Base-by-base conservation (phyloP, 2,113 vertebrate species). In the Psettodes erumei region DNA sequence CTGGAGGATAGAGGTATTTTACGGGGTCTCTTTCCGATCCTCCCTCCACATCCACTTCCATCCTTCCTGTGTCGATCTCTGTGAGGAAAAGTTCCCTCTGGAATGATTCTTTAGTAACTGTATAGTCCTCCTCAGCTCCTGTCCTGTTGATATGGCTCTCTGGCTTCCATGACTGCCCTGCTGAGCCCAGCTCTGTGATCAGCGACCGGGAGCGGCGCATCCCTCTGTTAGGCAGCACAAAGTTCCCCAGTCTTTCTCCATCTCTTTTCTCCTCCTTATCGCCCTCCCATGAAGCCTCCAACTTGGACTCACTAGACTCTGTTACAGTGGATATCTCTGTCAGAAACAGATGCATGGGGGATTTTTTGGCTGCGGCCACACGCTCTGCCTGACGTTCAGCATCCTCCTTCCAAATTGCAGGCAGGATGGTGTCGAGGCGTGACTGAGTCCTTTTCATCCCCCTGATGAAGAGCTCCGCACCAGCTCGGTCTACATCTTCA, bases 401-500 rank as follows among this genome's bases (percentile, higher is more conserved):
- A 30, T 95, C 93, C 75, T 95, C 94, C 45, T 88, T 93, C 94
- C 94, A 95, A 68, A 95, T 93, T 35, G 88, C 89, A 0, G 94
- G 94, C 5, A 95, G 90, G 68, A 95, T 94, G 38, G 93, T 94
- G 82, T 93, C 92, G 0, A 95, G 94, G 13, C 94, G 94, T 6
- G 94, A 95, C 86, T 95, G 93, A 48, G 94, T 95, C 77, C 94
- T 89, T 37, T 93, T 95, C 94, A 95, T 95, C 47, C 94, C 94
- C 59, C 94, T 85, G 73, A 87, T 91, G 64, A 94, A 93, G n/a
- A 91, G 75, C 58, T 93, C 93, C 1, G 77, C 25, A 1, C 82
- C 71, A 4, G 72, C 71, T 5, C 93, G 94, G 67, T 94, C 94
- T 50, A 86, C 80, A 18, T 94, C 92, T 75, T 93, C 88, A 30